Evolutionary conservation across 2,888 invertebrate genomes (phyloP).

Genomic region (Calameuta idolon): DNA sequence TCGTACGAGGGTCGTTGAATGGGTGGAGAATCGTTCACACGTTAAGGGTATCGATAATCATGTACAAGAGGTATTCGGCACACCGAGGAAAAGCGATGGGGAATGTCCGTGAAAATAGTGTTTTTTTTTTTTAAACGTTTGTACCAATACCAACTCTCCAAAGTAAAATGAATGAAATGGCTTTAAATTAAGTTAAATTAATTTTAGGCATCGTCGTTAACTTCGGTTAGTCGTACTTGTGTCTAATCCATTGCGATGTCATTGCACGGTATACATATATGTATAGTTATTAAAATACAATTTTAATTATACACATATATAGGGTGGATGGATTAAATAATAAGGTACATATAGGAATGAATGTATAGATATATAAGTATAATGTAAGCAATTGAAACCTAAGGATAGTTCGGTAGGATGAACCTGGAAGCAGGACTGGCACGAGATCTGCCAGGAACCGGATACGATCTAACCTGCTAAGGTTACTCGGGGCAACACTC

Average conservation of each 20-base stretch:
- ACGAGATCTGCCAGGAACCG: background rate
- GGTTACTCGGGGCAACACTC: constrained; percentile 44
- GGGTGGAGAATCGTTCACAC: background rate
- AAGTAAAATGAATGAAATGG: background rate
- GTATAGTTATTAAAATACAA: background rate
- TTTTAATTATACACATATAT: no score
- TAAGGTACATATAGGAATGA: background rate
- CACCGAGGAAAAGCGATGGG: background rate
- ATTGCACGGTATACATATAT: background rate
- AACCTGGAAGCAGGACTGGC: background rate
- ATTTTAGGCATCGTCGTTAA: background rate
- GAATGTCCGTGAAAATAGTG: background rate
- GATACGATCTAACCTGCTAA: background rate
- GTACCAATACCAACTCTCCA: background rate
- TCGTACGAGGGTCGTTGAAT: background rate
- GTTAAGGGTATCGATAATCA: background rate
- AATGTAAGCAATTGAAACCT: background rate
- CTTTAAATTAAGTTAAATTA: no score
- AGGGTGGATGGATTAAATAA: background rate
- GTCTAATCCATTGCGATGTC: background rate
- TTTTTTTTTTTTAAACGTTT: background rate
- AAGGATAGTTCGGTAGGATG: background rate
- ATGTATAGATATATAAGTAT: background rate
- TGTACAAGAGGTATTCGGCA: background rate
- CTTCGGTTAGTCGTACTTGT: background rate